A percentile compares a stretch with the other conserved stretches of the same genome.
These are phyloP conservation scores for Platygyra sinensis DNA, from an alignment of 64 coral and sea anemone genomes.

Conservation along the genomic window DNA sequence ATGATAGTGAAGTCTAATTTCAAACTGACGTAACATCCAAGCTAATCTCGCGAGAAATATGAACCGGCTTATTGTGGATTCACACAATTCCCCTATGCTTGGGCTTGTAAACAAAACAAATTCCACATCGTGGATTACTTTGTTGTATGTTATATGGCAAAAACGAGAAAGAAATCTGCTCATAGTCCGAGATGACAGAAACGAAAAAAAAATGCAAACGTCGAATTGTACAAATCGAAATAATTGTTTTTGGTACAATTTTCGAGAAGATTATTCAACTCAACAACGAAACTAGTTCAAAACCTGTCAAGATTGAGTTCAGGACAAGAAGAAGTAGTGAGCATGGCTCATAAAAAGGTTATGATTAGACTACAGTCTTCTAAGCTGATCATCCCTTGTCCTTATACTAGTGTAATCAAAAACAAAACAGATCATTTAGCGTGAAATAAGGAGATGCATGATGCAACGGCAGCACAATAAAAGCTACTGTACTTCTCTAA, in stretches of 20 bases:
- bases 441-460: background rate
- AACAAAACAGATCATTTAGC: background rate
- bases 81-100: background rate
- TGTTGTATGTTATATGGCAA: background rate
- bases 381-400: background rate
- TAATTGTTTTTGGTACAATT: background rate
- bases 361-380: background rate
- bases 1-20: background rate
- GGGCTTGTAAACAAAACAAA: constrained; percentile 27
- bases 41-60: background rate
- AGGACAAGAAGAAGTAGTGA: background rate
- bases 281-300: background rate
- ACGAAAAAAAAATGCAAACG: background rate
- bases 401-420: background rate
- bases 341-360: background rate
- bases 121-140: background rate
- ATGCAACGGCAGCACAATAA: constrained; percentile 36
- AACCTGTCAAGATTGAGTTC: constrained; percentile 14
- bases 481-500: constrained; percentile 21
- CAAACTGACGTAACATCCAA: background rate
- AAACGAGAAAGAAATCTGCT: background rate
- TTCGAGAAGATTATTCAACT: background rate
- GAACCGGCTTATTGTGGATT: background rate
- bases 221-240: background rate
- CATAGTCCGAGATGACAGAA: background rate